Evolutionary conservation across 1,140 invertebrate genomes (phyloP).

Genomic region (Drosophila grimshawi): DNA sequence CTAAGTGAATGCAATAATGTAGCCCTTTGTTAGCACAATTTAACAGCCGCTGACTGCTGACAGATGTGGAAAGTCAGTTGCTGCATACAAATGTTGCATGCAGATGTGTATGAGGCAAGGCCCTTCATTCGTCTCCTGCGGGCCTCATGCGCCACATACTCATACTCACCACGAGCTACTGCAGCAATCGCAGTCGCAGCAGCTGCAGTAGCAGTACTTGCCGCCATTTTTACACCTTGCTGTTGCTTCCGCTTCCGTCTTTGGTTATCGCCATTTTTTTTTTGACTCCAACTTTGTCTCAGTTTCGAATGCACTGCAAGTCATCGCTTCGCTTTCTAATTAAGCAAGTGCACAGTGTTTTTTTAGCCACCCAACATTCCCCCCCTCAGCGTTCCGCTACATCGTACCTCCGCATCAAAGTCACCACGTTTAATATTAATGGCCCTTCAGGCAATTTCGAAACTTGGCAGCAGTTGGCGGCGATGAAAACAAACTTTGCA

Average conservation of each 20-base stretch:
- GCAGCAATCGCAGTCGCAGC: constrained; percentile 5
- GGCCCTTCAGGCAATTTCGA: constrained; percentile 30
- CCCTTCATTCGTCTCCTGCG: no score
- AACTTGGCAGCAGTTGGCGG: constrained; percentile 32
- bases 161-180: background rate
- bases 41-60: no score
- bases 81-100: no score
- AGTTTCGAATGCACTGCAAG: constrained; percentile 24
- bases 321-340: constrained; percentile 47
- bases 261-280: background rate
- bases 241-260: constrained; percentile 31
- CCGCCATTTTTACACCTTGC: constrained; percentile 33
- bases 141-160: no score
- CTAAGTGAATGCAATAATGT: no score
- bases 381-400: background rate
- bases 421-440: constrained; percentile 29
- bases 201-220: constrained; percentile 1
- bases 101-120: no score
- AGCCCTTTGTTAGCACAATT: no score
- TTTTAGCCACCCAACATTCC: constrained; percentile 8
- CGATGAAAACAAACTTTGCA: constrained; percentile 20
- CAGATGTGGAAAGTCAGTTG: no score
- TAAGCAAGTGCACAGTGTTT: constrained; percentile 35
- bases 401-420: background rate
- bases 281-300: background rate